phyloP scores from a whole-genome alignment of 1,140 invertebrate genomes.

The Stegodyphus mimosarum region DNA sequence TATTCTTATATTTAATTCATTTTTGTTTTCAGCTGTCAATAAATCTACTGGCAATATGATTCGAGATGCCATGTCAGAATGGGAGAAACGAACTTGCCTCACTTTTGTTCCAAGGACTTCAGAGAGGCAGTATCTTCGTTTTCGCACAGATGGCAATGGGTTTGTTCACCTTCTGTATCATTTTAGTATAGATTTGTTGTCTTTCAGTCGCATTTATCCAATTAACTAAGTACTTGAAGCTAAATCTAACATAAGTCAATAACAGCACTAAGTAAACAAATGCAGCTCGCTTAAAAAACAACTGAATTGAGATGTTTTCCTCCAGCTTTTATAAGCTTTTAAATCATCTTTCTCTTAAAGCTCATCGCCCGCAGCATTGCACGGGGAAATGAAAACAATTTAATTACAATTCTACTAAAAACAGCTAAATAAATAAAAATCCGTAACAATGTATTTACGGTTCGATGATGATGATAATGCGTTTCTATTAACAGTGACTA shows the following conservation, averaged over 20 bases:
- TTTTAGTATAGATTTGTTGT: neutral
- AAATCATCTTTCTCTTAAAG: no score
- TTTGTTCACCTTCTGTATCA: neutral
- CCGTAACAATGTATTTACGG: no score
- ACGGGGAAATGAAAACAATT: no score
- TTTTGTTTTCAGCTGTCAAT: conserved; percentile 32
- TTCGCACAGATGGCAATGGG: conserved; percentile 40
- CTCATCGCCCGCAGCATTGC: no score
- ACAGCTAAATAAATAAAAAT: no score
- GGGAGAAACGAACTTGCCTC: conserved; percentile 39
- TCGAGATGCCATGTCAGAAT: conserved; percentile 26
- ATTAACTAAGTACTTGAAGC: neutral
- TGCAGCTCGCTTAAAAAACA: neutral
- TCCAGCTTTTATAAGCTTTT: no score
- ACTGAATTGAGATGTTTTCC: neutral
- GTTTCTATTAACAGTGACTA: no score
- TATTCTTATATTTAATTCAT: no score
- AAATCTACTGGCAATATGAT: conserved; percentile 20
- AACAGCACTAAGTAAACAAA: neutral
- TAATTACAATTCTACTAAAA: no score
- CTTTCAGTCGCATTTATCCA: neutral
- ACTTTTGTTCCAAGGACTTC: conserved; percentile 18
- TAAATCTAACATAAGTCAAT: neutral
- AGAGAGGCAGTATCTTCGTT: conserved; percentile 14
- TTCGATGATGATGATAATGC: no score